phyloP scores from a whole-genome alignment of 2,113 vertebrate species.

The Neoarius graeffei region DNA sequence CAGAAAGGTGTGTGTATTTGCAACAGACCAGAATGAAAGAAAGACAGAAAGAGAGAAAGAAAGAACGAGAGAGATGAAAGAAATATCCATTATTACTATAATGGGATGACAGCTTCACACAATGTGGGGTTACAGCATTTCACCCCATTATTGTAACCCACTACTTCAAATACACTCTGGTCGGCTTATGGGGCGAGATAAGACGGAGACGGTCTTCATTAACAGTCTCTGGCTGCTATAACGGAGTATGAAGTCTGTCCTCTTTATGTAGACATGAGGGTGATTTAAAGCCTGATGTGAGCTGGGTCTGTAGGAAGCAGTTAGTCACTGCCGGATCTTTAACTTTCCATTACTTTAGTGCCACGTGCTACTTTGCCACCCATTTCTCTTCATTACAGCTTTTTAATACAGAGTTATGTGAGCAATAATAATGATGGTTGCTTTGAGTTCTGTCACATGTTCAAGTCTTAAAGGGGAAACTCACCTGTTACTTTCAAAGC shows the following conservation, averaged over 20 bases:
- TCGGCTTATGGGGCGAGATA: constrained; percentile 30
- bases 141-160: constrained; percentile 44
- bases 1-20: constrained; percentile 30
- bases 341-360: constrained; percentile 32
- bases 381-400: constrained; percentile 31
- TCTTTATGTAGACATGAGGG: constrained; percentile 27
- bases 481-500: background rate
- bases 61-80: background rate
- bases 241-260: constrained; percentile 33
- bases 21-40: constrained; percentile 30
- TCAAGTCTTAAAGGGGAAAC: constrained; percentile 1
- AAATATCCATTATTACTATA: constrained; percentile 43
- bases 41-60: constrained; percentile 29
- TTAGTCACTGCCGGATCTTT: constrained; percentile 40
- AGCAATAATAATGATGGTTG: constrained; percentile 17
- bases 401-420: constrained; percentile 24
- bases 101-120: constrained; percentile 41
- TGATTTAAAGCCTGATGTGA: constrained; percentile 38
- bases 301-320: constrained; percentile 23
- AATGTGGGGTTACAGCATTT: constrained; percentile 47
- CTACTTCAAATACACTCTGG: constrained; percentile 40
- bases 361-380: constrained; percentile 16
- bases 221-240: constrained; percentile 25
- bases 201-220: constrained; percentile 38
- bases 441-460: background rate